These are phyloP conservation scores for Acanthopagrus latus DNA, from an alignment of 2,797 vertebrate species.

Conservation along the genomic window DNA sequence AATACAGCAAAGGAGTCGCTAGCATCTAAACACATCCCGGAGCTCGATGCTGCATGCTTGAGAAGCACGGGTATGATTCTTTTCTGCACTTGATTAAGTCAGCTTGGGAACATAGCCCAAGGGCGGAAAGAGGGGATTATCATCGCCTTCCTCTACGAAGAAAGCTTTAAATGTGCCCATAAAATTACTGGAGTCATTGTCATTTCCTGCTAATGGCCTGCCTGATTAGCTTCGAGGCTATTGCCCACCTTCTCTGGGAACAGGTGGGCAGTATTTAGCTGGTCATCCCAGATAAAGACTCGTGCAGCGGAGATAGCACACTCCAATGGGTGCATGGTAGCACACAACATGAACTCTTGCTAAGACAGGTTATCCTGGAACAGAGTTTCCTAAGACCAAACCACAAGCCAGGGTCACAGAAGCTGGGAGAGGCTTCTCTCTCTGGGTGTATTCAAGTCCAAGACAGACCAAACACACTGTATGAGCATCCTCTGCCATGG, in stretches of 20 bases:
- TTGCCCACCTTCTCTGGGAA: slow-evolving; percentile 43
- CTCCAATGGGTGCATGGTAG: slow-evolving; percentile 18
- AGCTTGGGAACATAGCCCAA: slow-evolving; percentile 48
- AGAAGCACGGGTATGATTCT: slow-evolving; percentile 25
- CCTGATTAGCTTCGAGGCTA: slow-evolving; percentile 47
- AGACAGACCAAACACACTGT: slow-evolving; percentile 26
- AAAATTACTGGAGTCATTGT: slow-evolving; percentile 61
- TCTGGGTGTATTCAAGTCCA: slow-evolving; percentile 29
- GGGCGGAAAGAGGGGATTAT: slow-evolving; percentile 42
- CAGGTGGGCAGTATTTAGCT: slow-evolving; percentile 48
- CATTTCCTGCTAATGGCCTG: slow-evolving; percentile 54
- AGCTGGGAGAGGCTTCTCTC: slow-evolving; percentile 13
- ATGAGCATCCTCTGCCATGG: slow-evolving; percentile 34
- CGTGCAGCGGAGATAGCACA: slow-evolving; percentile 34
- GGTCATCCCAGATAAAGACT: slow-evolving; percentile 40
- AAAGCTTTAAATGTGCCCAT: slow-evolving; percentile 60
- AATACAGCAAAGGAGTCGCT: slow-evolving; percentile 1
- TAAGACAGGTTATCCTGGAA: slow-evolving; percentile 24
- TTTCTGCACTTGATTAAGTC: slow-evolving; percentile 53
- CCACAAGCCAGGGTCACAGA: slow-evolving; percentile 35
- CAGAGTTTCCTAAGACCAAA: slow-evolving; percentile 23
- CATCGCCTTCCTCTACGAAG: slow-evolving; percentile 47
- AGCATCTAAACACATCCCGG: slow-evolving; percentile 36
- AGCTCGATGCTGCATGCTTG: slow-evolving; percentile 33
- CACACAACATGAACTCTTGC: slow-evolving; percentile 14